A percentile compares a stretch with the other conserved stretches of the same genome.
Evolutionary conservation across 1,140 invertebrate species (phyloP).

Genomic region (Drosophila navojoa): DNA sequence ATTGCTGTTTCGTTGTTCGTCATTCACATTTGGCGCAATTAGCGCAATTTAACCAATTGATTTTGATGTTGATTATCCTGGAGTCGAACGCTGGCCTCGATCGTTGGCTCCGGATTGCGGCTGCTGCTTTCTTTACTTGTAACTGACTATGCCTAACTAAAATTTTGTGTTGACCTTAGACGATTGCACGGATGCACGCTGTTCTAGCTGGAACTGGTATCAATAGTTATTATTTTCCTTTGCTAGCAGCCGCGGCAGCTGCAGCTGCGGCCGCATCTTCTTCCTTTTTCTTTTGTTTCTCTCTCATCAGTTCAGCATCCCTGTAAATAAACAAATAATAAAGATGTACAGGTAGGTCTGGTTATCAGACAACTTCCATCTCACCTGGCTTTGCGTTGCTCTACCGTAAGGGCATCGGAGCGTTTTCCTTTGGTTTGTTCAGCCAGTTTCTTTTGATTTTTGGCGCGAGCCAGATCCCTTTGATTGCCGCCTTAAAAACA

Average conservation of each 20-base stretch:
- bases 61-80: slow-evolving; percentile 28
- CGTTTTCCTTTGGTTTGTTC: slow-evolving; percentile 88
- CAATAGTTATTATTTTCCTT: slow-evolving; percentile 51
- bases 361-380: not conserved
- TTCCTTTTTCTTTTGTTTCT: slow-evolving; percentile 90
- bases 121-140: slow-evolving; percentile 9
- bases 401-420: slow-evolving; percentile 89
- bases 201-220: slow-evolving; percentile 23
- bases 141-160: slow-evolving; percentile 36
- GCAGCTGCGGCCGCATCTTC: slow-evolving; percentile 81
- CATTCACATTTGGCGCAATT: slow-evolving; percentile 17
- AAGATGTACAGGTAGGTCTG: not conserved
- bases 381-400: slow-evolving; percentile 92
- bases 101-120: slow-evolving; percentile 16
- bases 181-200: slow-evolving; percentile 6
- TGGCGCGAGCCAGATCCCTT: slow-evolving; percentile 92
- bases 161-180: slow-evolving; percentile 24
- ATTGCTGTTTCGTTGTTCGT: slow-evolving; percentile 16
- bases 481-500: slow-evolving; percentile 90
- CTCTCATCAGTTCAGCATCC: slow-evolving; percentile 92
- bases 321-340: slow-evolving; percentile 84
- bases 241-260: slow-evolving; percentile 56
- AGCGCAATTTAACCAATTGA: slow-evolving; percentile 26
- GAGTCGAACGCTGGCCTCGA: slow-evolving; percentile 8
- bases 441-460: slow-evolving; percentile 91